phyloP scores from a whole-genome alignment of 2,888 invertebrate species.

The Coremacera marginata region DNA sequence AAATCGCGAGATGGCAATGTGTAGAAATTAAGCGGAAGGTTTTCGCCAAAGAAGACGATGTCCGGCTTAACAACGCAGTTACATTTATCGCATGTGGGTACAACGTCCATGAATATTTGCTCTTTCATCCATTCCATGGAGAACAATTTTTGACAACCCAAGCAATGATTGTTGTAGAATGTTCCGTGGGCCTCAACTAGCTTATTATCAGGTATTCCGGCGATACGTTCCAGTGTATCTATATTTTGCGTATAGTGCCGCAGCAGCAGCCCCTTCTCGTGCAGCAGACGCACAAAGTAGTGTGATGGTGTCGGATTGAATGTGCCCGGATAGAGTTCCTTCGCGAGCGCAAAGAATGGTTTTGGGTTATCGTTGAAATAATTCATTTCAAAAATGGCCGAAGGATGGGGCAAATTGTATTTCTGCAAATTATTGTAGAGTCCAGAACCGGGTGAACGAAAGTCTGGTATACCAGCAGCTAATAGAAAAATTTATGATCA shows the following conservation, averaged over 20 bases:
- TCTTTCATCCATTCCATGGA: slow-evolving; percentile 89
- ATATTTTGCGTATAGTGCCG: slow-evolving; percentile 93
- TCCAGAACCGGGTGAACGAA: slow-evolving; percentile 92
- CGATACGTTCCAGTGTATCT: slow-evolving; percentile 89
- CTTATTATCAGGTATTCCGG: slow-evolving; percentile 85
- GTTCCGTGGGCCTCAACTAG: slow-evolving; percentile 96
- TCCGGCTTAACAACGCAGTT: slow-evolving; percentile 91
- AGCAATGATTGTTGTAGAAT: slow-evolving; percentile 88
- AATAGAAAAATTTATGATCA: neutral
- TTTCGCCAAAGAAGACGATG: slow-evolving; percentile 96
- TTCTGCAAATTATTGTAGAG: slow-evolving; percentile 92
- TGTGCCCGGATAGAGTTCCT: slow-evolving; percentile 87
- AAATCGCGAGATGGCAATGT: slow-evolving; percentile 80
- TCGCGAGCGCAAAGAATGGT: slow-evolving; percentile 92
- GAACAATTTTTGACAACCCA: slow-evolving; percentile 80
- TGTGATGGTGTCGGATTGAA: slow-evolving; percentile 92
- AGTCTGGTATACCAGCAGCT: slow-evolving; percentile 90
- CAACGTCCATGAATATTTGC: slow-evolving; percentile 77
- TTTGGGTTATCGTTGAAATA: slow-evolving; percentile 90
- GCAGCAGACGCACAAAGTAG: slow-evolving; percentile 87
- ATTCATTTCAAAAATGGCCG: slow-evolving; percentile 91
- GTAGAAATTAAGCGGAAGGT: slow-evolving; percentile 84
- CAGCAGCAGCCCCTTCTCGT: slow-evolving; percentile 83
- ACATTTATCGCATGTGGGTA: slow-evolving; percentile 84
- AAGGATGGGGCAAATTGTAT: slow-evolving; percentile 91